Conservation (phyloP, 2,113 vertebrate genomes). For the Phaethon lepturus region DNA sequence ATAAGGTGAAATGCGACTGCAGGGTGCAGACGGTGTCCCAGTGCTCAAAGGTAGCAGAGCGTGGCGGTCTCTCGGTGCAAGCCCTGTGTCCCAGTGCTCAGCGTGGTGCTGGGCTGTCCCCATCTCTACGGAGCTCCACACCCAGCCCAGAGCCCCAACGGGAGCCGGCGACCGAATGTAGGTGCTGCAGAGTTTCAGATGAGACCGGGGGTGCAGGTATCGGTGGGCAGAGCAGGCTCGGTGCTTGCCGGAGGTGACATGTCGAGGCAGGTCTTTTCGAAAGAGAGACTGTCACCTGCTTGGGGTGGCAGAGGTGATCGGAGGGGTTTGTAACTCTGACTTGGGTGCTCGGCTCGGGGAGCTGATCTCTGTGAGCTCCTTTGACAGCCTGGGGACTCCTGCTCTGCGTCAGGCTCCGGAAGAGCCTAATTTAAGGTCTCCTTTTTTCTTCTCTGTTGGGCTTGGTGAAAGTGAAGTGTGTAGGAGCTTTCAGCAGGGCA, state of each 20-base stretch:
- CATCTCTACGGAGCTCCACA: neutral
- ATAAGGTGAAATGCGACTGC: neutral
- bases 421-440: neutral
- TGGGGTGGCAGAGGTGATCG: neutral
- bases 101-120: neutral
- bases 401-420: neutral
- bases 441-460: neutral
- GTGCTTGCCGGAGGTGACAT: neutral
- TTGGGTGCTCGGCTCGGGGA: fast-evolving
- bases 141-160: neutral
- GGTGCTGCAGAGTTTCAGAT: neutral
- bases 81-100: neutral
- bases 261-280: neutral
- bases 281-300: neutral
- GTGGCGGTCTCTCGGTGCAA: fast-evolving
- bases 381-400: neutral
- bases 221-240: neutral
- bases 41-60: fast-evolving
- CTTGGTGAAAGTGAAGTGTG: neutral
- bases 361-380: neutral
- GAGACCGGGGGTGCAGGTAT: fast-evolving
- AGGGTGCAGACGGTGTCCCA: fast-evolving
- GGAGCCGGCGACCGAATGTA: fast-evolving
- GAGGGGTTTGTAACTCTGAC: neutral
- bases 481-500: neutral